Base-by-base conservation (phyloP, 1,140 invertebrate genomes). In the Drosophila sechellia region DNA sequence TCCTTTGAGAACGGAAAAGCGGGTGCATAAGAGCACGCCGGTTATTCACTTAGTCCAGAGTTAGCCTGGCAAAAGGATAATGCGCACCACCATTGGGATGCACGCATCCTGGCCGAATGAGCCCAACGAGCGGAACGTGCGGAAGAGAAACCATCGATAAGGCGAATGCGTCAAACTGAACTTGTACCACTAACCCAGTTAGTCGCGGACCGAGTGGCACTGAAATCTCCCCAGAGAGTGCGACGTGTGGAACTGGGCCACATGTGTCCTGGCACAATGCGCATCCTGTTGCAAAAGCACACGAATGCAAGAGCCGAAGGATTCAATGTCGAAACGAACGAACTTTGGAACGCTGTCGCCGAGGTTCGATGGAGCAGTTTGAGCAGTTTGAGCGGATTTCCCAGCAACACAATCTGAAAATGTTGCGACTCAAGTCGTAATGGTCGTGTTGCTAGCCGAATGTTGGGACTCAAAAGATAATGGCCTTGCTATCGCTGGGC, bases 161-260 rank as follows among this genome's bases (percentile, higher is more conserved):
- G 64, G 64, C 46, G 64, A 68, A 68, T 74, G 50, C 70, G 63
- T 59, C 69, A 60, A 77, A 91, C 89, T 91, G 89, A 91, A 91
- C 90, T 91, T 91, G 90, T 91, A 91, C 84, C 90, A 91, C 72
- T 91, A 91, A 91, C 90, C 90, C 90, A 91, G 80, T 91, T 91
- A 91, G 79, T 59, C 37, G 22, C 13, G 52, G 20, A 52, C 34
- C 58, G 10, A 37, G 0, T 40, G 46, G 34, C 1, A 50, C 0
- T 34, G 59, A 15, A 40, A 54, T 13, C 1, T 12, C 34, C 27
- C 13, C 37, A 39, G 50, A 68, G 49, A 31, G 20, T 6, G 59
- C 27, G 20, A 48, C 15, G 3, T 40, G 35, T 45, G 31, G 31
- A 2, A 8, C 31, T 31, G 40, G 66, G 75, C 72, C 65, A 75